Base-by-base conservation (phyloP, 2,113 vertebrate species). In the Tychaedon coryphoeus region DNA sequence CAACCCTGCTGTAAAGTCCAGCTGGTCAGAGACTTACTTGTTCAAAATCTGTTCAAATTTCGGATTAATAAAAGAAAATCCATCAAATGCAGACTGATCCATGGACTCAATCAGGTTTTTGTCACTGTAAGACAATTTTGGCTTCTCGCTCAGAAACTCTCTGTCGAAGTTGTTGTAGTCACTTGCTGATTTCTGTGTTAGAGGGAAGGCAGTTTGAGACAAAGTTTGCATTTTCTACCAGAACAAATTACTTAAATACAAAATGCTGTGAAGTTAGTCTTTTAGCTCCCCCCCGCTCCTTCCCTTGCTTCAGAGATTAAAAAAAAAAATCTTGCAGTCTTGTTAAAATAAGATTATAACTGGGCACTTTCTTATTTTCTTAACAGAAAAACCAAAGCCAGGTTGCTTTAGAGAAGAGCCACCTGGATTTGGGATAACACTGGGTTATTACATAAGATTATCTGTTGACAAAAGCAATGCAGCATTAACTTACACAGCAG, bases 51-150 rank as follows among this genome's bases (percentile, higher is more conserved):
- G 97, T 92, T 99, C 99, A 95, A 99, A 99, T 87, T 97, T 98
- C 31, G 98, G 98, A 90, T 99, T 99, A 92, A 99, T 98, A 71
- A 99, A 99, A 33, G 99, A 99, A 97, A 99, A 99, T 50, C 99
- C 99, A 22, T 85, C 93, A 23, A 99, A 99, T 1, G 99, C 99
- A 2, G 98, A 79, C 94, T 99, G 99, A 97, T 99, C 99, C 99
- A 99, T 99, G 95, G 99, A 99, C 92, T 99, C 99, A 0, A 99
- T 99, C 93, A 99, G 98, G 96, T 99, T 99, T 97, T 99, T 99
- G 90, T 99, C 99, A 0, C 99, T 98, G 97, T 98, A 97, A 25
- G 99, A 99, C 42, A 99, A 84, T 48, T 98, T 98, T 2, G 99
- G 98, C 96, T 99, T 99, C 98, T 99, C 99, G 0, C 97, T 99